Evolutionary conservation across 2,797 vertebrate genomes (phyloP), one percentile per base, ranked within the genome.

Genomic region (Gambelia wislizenii): DNA sequence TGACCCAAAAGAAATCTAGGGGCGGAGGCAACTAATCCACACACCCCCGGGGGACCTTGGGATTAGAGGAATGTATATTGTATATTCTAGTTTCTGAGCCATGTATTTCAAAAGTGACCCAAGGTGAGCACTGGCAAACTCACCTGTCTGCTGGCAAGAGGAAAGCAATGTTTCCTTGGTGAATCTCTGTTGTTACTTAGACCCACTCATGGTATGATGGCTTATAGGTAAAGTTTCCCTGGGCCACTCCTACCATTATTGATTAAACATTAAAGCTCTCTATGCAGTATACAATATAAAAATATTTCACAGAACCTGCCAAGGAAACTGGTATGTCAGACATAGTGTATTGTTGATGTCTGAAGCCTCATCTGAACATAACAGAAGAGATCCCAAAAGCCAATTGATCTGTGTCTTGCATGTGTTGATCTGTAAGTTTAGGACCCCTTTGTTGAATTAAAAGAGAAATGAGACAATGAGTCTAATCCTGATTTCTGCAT

Each of bases 381-480:
- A 30, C 2, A 13, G 42, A 69, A 84, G 25, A 74, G 25, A 30
- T 20, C 27, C 12, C 14, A 30, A 36, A 18, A 33, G 52, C 39
- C n/a, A 54, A 3, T 85, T 84, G n/a, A 30, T 33, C 16, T 0
- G 1, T 56, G 36, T 4, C 6, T 9, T 36, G 36, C 33, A 33
- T 83, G 47, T 14, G 36, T 5, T 20, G 36, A 85, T 44, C 22
- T 74, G 1, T 52, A 33, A 56, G 14, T 33, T 25, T 16, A 39
- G n/a, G 52, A 0, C 0, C 22, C 0, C 0, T 75, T 6, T 18
- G 36, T 36, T 67, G 85, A 85, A 6, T 67, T 70, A 39, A 36
- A 85, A 25, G 39, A 54, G 30, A 6, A 85, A 64, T n/a, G 44
- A 33, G 87, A 42, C 42, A 12, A 20, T 39, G 10, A 12, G 13